Base-by-base conservation (phyloP, 2,113 vertebrate species). In the Proteles cristata region DNA sequence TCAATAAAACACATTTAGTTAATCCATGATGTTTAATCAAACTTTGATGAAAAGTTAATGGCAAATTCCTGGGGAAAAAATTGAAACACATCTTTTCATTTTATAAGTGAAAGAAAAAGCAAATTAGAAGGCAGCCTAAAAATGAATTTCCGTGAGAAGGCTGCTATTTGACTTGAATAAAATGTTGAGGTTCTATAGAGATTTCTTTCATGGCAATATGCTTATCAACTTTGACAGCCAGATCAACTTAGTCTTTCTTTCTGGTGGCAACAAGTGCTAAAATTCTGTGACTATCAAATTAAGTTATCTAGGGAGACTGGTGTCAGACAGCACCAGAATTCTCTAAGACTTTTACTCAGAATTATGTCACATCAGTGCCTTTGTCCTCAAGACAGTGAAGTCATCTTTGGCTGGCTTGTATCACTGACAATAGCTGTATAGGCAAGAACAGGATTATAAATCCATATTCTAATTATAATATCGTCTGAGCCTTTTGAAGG, bases 371-470 rank as follows among this genome's bases (percentile, higher is more conserved):
- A 83, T 93, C 26, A 79, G 15, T 95, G 95, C 73, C 26, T 95
- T 93, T 96, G 95, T 95, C 90, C 63, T 97, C 53, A 88, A 88
- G 90, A 93, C 90, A 91, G 45, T 97, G 95, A 93, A 90, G 93
- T 96, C 93, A 93, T 97, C 80, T 95, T 94, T 96, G 85, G 80
- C 97, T 87, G 90, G 80, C 50, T 85, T 90, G 21, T 89, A 69
- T 87, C 68, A 69, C 61, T 91, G 76, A 93, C 86, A 83, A 45
- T 85, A 35, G 87, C 63, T 79, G 31, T 83, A 21, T 93, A 53
- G 68, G 68, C 74, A 58, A 87, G 45, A 88, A 95, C 87, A 91
- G 53, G 31, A 66, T 65, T 93, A 50, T 82, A 90, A 97, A 93
- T 87, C 61, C 5, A 10, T 89, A 43, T 83, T 87, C 93, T 90